Evolutionary conservation across 1,140 invertebrate species (phyloP).

Genomic region (Drosophila leontia): DNA sequence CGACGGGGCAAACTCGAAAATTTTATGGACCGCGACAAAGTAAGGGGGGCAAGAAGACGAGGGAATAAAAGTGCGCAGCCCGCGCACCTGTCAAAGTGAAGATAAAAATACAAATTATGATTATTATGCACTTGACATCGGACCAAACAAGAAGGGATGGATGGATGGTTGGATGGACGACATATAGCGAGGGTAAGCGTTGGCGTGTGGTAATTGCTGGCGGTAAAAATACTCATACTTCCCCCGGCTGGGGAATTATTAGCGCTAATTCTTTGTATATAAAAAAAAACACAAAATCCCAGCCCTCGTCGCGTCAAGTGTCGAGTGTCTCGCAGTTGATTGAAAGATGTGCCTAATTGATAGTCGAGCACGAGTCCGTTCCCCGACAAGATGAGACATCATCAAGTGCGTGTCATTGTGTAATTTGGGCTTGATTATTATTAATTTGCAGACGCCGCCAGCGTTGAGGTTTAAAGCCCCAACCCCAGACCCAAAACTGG

Average conservation of each 20-base stretch:
- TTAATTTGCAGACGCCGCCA: conserved; percentile 77
- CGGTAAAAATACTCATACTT: conserved; percentile 52
- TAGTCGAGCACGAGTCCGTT: conserved; percentile 69
- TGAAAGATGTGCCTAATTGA: conserved; percentile 83
- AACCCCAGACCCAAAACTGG: conserved; percentile 3
- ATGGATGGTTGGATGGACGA: background rate
- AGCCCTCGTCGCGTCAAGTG: conserved; percentile 18
- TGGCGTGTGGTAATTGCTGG: conserved; percentile 79
- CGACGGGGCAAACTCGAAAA: conserved; percentile 32
- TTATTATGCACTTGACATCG: conserved; percentile 76
- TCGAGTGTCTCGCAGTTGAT: conserved; percentile 56
- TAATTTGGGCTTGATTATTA: conserved; percentile 82
- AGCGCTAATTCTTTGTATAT: conserved; percentile 74
- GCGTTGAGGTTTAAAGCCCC: conserved; percentile 31
- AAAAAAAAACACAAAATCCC: conserved; percentile 54
- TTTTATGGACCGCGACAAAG: conserved; percentile 69
- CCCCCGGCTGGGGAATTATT: conserved; percentile 60
- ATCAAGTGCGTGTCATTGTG: conserved; percentile 82
- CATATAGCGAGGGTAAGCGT: conserved; percentile 50
- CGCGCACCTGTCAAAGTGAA: conserved; percentile 65
- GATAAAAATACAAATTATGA: conserved; percentile 69
- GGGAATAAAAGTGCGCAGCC: conserved; percentile 41
- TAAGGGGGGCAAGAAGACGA: conserved; percentile 7
- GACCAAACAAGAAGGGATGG: conserved; percentile 42
- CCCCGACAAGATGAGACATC: conserved; percentile 31